Evolutionary conservation across 2,888 invertebrate genomes (phyloP), one percentile per base, ranked within the genome.

Genomic region (Pristionchus exspectatus): DNA sequence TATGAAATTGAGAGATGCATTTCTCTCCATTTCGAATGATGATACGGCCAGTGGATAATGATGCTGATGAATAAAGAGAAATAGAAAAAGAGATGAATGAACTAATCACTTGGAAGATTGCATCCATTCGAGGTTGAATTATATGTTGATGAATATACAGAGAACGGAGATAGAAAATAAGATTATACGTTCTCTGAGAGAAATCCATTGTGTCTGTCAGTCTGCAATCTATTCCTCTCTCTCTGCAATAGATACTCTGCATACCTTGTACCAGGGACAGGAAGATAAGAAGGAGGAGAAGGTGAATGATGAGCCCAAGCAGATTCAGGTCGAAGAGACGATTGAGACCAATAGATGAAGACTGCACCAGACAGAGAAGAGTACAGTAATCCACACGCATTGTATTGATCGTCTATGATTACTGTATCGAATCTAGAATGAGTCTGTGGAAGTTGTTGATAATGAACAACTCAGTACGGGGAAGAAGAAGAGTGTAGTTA

Each of bases 271-370:
- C 95, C 95, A 12, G 94, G 94, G 18, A 94, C 95, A 18, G 95
- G 95, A 24, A 95, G 92, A 89, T 95, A 95, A 54, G 93, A 93
- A 12, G 95, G 95, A 24, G 95, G 95, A 33, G 91, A 92, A 44
- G 95, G 95, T 18, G 92, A 92, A 56, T 95, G 95, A 88, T 94
- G 93, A 38, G 94, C 92, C 95, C 95, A 95, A 1, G 95, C 95
- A 10, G 94, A 94, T 91, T 95, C 95, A 14, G 95, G 94, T 30
- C 95, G 92, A 74, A 95, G 90, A 7, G 92, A 91, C 2, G 94
- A 95, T 92, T 93, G 91, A 38, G 94, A 94, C 94, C 94, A 95
- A 89, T 95, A 95, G 84, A 95, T 91, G 91, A 93, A 95, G 27
- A 94, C 92, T 21, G 93, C 91, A 27, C 90, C 91, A 90, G 90